Conservation (phyloP, 2,797 vertebrate species). For the Sebastes miniatus region DNA sequence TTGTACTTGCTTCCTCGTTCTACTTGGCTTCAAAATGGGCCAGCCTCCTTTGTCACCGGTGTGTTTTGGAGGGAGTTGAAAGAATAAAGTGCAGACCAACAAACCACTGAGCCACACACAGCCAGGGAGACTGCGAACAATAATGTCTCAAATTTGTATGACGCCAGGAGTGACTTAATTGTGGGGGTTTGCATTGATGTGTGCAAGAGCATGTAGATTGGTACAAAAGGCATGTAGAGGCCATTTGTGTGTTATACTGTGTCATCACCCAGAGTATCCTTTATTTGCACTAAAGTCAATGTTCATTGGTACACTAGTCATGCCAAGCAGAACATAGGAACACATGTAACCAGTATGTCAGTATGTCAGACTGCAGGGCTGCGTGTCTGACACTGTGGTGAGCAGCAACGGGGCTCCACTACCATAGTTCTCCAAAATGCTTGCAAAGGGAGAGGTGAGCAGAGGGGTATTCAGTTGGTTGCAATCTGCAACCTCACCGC, state of each 20-base stretch:
- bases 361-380: not conserved
- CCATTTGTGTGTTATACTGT: not conserved
- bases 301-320: too few species aligned
- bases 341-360: too few species aligned
- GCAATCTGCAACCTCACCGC: too few species aligned
- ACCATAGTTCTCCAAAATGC: too few species aligned
- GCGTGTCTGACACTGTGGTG: not conserved
- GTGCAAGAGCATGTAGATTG: not conserved
- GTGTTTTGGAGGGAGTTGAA: not conserved
- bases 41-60: not conserved
- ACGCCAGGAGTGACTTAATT: not conserved
- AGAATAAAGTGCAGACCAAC: not conserved
- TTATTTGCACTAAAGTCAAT: too few species aligned
- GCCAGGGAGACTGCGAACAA: not conserved
- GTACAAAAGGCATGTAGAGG: not conserved
- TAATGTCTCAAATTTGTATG: not conserved
- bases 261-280: too few species aligned
- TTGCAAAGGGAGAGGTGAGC: too few species aligned
- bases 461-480: too few species aligned
- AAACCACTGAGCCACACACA: not conserved
- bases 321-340: too few species aligned
- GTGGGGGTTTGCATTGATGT: not conserved
- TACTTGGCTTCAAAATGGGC: not conserved
- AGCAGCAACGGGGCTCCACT: too few species aligned
- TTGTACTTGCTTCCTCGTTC: not conserved